A percentile compares a stretch with the other conserved stretches of the same genome.
Evolutionary conservation across 2,888 invertebrate species (phyloP).

Genomic region (Pandemis cinnamomeana): DNA sequence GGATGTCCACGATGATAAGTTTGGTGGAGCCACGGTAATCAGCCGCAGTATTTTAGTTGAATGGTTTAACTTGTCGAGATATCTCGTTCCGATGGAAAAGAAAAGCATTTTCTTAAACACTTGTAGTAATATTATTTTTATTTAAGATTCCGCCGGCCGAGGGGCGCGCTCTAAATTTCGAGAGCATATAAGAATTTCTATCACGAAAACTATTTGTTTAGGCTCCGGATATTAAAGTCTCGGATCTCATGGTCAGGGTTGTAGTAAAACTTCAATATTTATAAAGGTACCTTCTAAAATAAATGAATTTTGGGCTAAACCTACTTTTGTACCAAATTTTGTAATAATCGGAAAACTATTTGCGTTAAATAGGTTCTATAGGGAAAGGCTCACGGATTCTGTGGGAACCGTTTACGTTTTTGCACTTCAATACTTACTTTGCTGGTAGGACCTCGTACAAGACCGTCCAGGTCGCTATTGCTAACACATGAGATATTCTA

Average conservation of each 20-base stretch:
- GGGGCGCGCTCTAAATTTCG: slow-evolving; percentile 18
- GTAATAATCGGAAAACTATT: neutral
- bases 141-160: neutral
- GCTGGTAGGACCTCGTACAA: too few species aligned
- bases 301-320: slow-evolving; percentile 1
- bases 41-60: neutral
- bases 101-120: slow-evolving; percentile 15
- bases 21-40: too few species aligned
- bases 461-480: too few species aligned
- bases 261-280: slow-evolving; percentile 20
- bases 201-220: slow-evolving; percentile 24
- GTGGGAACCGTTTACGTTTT: too few species aligned
- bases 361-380: neutral
- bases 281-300: slow-evolving; percentile 7
- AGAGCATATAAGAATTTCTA: slow-evolving; percentile 14
- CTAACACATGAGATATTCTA: too few species aligned
- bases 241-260: neutral
- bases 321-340: neutral
- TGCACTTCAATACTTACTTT: too few species aligned
- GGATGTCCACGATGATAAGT: too few species aligned
- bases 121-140: neutral
- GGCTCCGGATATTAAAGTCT: slow-evolving; percentile 31
- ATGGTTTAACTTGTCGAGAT: neutral
- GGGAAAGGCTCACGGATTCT: too few species aligned
- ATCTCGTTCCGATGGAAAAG: neutral